Evolutionary conservation across 1,140 invertebrate genomes (phyloP), one percentile per base, ranked within the genome.

Genomic region (Drosophila quadrilineata): DNA sequence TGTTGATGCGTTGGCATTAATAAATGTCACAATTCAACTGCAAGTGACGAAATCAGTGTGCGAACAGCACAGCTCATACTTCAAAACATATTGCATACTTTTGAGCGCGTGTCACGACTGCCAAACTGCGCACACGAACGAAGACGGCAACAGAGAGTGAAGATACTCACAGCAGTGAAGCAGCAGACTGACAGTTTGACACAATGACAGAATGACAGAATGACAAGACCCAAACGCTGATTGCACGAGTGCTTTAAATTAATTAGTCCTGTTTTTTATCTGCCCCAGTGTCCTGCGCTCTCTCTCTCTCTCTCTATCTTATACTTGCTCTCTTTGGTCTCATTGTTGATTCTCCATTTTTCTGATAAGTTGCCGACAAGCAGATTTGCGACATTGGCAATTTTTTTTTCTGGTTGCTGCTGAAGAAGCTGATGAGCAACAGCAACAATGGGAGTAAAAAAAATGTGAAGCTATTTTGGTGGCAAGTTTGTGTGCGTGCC

Each of bases 341-440:
- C n/a, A n/a, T n/a, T n/a, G n/a, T 43, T 9, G 29, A 28, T 17
- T 49, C 38, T 9, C 9, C 6, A 10, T 17, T 54, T 60, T 29
- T 26, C 52, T 71, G 77, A 82, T 84, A 82, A 82, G 73, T 85
- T 84, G 69, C 69, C 75, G 73, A 82, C 77, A 82, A 82, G 77
- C 67, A 77, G 77, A 84, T 84, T 82, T 84, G 62, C 77, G 72
- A 63, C 69, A 84, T 84, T 71, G 43, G 49, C 73, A 60, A 82
- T 82, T 84, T 84, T 76, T 72, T 16, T 22, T 10, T 2, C 14
- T n/a, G n/a, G n/a, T n/a, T n/a, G n/a, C n/a, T n/a, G n/a, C n/a
- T n/a, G n/a, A n/a, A n/a, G n/a, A n/a, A n/a, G n/a, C n/a, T n/a
- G n/a, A n/a, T n/a, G n/a, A 5, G 16, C 40, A 26, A 8, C 40